phyloP scores from a whole-genome alignment of 1,140 invertebrate species.

The Triops cancriformis region DNA sequence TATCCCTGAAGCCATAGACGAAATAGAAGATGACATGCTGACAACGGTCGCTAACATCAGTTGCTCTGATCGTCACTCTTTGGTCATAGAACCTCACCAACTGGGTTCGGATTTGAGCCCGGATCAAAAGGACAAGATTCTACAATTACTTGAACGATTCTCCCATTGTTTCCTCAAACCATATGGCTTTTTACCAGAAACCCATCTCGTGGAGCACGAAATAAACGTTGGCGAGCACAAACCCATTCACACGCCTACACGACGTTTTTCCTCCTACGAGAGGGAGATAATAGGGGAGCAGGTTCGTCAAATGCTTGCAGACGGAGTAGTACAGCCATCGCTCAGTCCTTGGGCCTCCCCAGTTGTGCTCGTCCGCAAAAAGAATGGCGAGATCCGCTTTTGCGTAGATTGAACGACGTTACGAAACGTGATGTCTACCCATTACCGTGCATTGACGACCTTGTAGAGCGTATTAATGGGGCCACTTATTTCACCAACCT shows the following conservation, averaged over 20 bases:
- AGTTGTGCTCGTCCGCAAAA: conserved; percentile 34
- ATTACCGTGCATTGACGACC: conserved; percentile 41
- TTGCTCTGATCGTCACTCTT: no score
- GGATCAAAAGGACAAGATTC: no score
- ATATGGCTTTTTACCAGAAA: no score
- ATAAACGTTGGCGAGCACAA: background rate
- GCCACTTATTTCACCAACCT: conserved; percentile 37
- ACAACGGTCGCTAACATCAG: no score
- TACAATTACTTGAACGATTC: no score
- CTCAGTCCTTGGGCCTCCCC: conserved; percentile 34
- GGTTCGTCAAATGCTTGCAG: conserved; percentile 20
- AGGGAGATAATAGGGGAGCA: background rate
- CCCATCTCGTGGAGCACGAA: background rate
- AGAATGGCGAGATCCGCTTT: conserved; percentile 32
- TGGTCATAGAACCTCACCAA: no score
- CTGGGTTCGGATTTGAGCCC: no score
- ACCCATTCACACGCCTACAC: conserved; percentile 15
- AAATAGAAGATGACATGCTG: no score
- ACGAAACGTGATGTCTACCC: conserved; percentile 28
- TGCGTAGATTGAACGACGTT: conserved; percentile 34
- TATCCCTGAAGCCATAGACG: background rate
- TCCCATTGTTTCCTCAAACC: no score
- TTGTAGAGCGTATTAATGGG: conserved; percentile 36
- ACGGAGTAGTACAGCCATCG: conserved; percentile 32
- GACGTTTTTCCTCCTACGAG: background rate